Percentiles rank a stretch among this genome's conserved stretches.
phyloP scores from a whole-genome alignment of 2,113 vertebrate species.

The Typhlomys cinereus region DNA sequence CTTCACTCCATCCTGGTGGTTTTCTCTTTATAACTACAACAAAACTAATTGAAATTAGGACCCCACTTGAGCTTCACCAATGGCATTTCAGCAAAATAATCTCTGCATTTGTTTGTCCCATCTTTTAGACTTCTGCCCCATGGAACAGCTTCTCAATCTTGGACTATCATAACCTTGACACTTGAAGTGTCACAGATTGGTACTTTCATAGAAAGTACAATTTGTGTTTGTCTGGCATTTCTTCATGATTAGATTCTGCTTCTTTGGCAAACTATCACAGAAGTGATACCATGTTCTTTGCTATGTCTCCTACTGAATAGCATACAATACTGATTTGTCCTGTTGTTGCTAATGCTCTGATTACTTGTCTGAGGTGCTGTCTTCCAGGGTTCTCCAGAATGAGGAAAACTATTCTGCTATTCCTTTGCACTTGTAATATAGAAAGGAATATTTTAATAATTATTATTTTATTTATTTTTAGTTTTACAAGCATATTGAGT shows the following conservation, averaged over 20 bases:
- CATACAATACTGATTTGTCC: neutral
- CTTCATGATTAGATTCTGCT: neutral
- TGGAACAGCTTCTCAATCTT: neutral
- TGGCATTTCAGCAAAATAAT: neutral
- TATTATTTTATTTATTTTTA: too few species aligned
- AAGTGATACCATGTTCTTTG: neutral
- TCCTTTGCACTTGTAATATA: neutral
- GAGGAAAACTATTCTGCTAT: neutral
- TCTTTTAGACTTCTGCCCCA: neutral
- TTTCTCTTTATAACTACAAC: neutral
- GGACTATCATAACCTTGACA: neutral
- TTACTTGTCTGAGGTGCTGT: neutral
- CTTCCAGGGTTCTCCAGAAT: neutral
- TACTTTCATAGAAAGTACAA: neutral
- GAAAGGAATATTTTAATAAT: too few species aligned
- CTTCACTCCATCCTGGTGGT: too few species aligned
- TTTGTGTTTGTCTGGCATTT: constrained; percentile 39
- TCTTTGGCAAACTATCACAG: neutral
- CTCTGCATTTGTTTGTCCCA: neutral
- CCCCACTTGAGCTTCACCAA: neutral
- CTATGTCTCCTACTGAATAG: neutral
- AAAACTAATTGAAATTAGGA: neutral
- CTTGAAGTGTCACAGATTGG: neutral
- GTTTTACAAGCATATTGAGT: too few species aligned
- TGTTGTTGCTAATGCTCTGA: neutral